Evolutionary conservation across 2,113 vertebrate species (phyloP).

Genomic region (Rallus limicola): DNA sequence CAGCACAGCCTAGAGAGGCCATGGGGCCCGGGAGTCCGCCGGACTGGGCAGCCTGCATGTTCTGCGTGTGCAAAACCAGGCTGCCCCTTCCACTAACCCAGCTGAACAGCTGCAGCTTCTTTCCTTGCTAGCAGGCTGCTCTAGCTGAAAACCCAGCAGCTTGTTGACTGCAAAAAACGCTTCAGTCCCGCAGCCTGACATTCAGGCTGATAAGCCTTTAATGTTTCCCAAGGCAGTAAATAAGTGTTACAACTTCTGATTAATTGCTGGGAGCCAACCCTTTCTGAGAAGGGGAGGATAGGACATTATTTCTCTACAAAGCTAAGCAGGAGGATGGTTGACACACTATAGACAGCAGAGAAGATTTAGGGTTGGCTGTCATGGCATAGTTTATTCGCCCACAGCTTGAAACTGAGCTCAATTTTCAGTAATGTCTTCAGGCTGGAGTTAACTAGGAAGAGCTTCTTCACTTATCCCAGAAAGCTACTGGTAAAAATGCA

Average conservation of each 20-base stretch:
- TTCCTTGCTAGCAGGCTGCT: background rate
- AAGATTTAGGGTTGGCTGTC: background rate
- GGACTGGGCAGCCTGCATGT: too few relatives aligned
- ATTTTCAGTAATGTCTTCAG: background rate
- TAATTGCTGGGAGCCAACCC: background rate
- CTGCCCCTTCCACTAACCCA: background rate
- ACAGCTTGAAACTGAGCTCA: background rate
- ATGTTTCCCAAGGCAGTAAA: background rate
- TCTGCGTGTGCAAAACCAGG: fast-evolving
- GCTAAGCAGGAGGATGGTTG: background rate
- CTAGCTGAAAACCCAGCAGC: background rate
- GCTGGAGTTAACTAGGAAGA: background rate
- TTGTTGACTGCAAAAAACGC: background rate
- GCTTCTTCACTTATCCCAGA: background rate
- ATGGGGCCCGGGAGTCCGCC: background rate
- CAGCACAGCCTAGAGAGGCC: background rate
- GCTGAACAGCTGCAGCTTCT: background rate
- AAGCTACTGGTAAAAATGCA: background rate
- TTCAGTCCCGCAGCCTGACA: background rate
- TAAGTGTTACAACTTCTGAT: background rate
- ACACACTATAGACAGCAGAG: background rate
- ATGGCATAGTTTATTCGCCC: background rate
- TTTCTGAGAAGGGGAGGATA: background rate
- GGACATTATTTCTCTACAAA: background rate
- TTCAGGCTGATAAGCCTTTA: background rate